Evolutionary conservation across 2,113 vertebrate genomes (phyloP), one percentile per base, ranked within the genome.

Genomic region (Coracopsis vasa): DNA sequence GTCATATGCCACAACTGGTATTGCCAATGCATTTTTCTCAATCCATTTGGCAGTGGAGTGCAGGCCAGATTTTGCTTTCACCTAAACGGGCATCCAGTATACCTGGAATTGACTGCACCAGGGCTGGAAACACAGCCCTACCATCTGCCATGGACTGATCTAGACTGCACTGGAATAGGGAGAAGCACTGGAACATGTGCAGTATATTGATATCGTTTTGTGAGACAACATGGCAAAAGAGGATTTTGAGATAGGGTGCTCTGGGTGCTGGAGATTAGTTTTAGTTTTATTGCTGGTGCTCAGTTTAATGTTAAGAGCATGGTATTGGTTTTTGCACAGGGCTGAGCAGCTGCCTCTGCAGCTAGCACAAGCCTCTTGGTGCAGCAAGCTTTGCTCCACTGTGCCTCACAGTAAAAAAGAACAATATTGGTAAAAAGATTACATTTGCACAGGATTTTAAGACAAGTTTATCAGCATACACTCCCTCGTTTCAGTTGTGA

Each of bases 361-460:
- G 58, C 71, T 51, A 77, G 54, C 60, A 25, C 66, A 61, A 39
- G 14, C n/a, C n/a, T 41, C 42, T 25, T n/a, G 41, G 41, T 2
- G 0, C 41, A 51, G 39, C 50, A 25, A 0, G 1, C 29, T 44
- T 35, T 37, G 37, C 42, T 69, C 37, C 24, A 1, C 48, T 14
- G 14, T 10, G 61, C 24, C 53, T 48, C 41, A 18, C 19, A 28
- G 27, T 13, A 25, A 27, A 13, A 20, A 19, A 18, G 21, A 45
- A 18, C 15, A 33, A 33, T 10, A 3, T 3, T 27, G 39, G 62
- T 79, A 27, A 75, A 71, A n/a, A 2, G 1, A 16, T 0, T 0
- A 17, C 6, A 53, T 93, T 70, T 73, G 14, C 31, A 29, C 4
- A 45, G 37, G 3, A 9, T 13, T 64, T 88, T 25, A 66, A 48